Evolutionary conservation across 2,888 invertebrate species (phyloP), one percentile per base, ranked within the genome.

Genomic region (Megaustenia siamemsis): DNA sequence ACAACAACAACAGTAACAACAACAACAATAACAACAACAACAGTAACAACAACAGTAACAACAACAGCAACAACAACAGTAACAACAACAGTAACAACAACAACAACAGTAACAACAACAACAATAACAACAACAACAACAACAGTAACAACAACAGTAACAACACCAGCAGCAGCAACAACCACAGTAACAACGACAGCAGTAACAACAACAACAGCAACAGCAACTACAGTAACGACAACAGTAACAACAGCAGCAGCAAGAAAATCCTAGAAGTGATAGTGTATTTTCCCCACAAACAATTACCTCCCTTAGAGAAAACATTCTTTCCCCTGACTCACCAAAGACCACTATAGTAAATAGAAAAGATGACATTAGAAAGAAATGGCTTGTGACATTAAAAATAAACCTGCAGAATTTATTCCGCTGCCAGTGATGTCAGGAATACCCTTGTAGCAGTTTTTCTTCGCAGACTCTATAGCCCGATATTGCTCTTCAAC

Each of bases 401-500:
- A 12, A 28, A 12, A 35, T 53, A 18, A 35, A 75, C 75, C 75
- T 75, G 35, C 32, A 8, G 32, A 8, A 75, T 35, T 53, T 6
- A 32, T 38, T 49, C 4, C 53, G 5, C 21, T 35, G 21, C 8
- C 24, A 38, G 15, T 43, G 12, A 21, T 71, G 24, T 38, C 38
- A 21, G 43, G 1, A 8, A 71, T 53, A 73, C 73, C 32, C 12
- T 38, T 45, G 75, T 49, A 49, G 75, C 75, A 75, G 8, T 38
- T 12, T 1, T 53, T 10, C 2, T 53, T 53, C 5, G 32, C 75
- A 49, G 49, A 18, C 6, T 8, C 32, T 15, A 75, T 75, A 18
- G 32, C 49, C 24, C 43, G 49, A 35, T 49, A 24, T 18, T 75
- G 75, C 15, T 75, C 75, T n/a, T 49, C 75, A 49, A 53, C 49